A percentile compares a stretch with the other conserved stretches of the same genome.
phyloP scores from a whole-genome alignment of 2,888 invertebrate genomes.

The Calliphora vomitoria region DNA sequence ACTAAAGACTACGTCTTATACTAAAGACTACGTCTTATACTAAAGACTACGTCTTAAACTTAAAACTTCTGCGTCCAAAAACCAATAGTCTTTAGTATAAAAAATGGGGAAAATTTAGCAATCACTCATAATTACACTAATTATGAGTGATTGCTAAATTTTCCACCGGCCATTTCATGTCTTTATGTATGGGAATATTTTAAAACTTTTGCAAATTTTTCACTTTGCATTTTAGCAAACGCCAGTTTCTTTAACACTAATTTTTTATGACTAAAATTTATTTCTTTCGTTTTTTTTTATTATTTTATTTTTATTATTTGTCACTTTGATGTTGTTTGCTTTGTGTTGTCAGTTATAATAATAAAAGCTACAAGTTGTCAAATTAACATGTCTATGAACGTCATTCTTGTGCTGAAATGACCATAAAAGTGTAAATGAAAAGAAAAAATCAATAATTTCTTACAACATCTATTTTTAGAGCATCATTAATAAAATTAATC shows the following conservation, averaged over 20 bases:
- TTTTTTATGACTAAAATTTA: slow-evolving; percentile 50
- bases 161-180: background rate
- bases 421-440: slow-evolving; percentile 25
- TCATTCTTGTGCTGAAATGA: slow-evolving; percentile 32
- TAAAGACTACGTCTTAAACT: too few relatives aligned
- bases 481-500: slow-evolving; percentile 20
- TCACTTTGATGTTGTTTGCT: slow-evolving; percentile 41
- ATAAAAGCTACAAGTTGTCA: slow-evolving; percentile 57
- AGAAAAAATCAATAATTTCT: slow-evolving; percentile 37
- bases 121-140: too few relatives aligned
- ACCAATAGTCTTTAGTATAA: too few relatives aligned
- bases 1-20: too few relatives aligned
- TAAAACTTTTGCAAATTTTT: slow-evolving; percentile 1
- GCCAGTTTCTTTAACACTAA: slow-evolving; percentile 26
- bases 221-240: slow-evolving; percentile 28
- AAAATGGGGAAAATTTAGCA: too few relatives aligned
- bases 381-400: slow-evolving; percentile 56
- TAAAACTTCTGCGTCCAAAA: too few relatives aligned
- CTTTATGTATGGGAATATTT: background rate
- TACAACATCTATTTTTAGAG: slow-evolving; percentile 43
- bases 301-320: background rate
- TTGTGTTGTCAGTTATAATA: slow-evolving; percentile 14
- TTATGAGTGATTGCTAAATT: background rate
- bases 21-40: too few relatives aligned
- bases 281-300: background rate